A percentile compares a stretch with the other conserved stretches of the same genome.
Conservation (phyloP, 2,113 vertebrate species). For the Parus major region DNA sequence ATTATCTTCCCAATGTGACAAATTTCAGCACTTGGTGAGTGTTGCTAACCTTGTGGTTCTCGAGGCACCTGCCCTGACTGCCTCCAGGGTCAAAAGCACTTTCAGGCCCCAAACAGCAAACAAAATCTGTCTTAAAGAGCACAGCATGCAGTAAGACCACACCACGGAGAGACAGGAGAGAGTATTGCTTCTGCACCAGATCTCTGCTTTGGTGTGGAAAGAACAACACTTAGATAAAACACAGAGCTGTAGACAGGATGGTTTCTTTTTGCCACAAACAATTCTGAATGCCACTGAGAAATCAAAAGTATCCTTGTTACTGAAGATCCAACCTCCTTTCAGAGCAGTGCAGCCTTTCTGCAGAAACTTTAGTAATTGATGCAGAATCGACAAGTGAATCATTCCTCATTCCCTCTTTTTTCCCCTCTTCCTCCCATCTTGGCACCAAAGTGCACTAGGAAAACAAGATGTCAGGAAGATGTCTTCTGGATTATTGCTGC, state of each 20-base stretch:
- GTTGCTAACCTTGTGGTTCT: not conserved
- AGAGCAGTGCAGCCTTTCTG: not conserved
- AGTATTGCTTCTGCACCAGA: not conserved
- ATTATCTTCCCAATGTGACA: not conserved
- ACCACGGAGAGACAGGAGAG: not conserved
- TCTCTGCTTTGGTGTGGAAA: not conserved
- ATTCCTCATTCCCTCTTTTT: not conserved
- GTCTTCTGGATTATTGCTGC: not conserved
- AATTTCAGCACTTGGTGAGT: not conserved
- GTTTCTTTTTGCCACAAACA: not conserved
- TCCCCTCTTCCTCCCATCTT: not conserved
- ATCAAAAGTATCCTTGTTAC: not conserved
- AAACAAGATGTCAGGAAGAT: not conserved
- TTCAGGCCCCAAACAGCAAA: not conserved
- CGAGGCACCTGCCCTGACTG: not conserved
- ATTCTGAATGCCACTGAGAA: not conserved
- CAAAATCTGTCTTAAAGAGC: not conserved
- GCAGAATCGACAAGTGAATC: not conserved
- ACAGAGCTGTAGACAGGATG: not conserved
- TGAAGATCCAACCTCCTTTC: not conserved
- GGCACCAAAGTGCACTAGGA: not conserved
- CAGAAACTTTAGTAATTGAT: not conserved
- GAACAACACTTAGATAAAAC: not conserved
- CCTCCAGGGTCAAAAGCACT: not conserved
- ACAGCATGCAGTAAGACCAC: rapidly evolving